Percentiles rank a stretch among this genome's conserved stretches.
Conservation (phyloP, 92 coral and sea anemone species). For the Phenganax marumi region DNA sequence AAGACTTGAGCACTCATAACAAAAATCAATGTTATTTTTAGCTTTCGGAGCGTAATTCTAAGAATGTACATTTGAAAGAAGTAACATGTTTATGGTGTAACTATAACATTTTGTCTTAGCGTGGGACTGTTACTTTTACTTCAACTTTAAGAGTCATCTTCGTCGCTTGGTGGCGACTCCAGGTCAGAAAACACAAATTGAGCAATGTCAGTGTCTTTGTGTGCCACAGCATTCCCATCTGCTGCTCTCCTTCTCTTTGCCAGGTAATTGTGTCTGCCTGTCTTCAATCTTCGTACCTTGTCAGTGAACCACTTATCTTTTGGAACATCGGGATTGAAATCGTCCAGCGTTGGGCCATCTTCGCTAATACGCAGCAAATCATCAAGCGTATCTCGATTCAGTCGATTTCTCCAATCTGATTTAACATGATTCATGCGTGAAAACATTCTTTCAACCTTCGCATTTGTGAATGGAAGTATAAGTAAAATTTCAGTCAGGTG, state of each 20-base stretch:
- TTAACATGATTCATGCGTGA: not conserved
- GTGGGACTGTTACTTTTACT: too few relatives aligned
- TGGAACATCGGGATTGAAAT: not conserved
- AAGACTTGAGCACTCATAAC: too few relatives aligned
- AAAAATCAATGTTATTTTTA: too few relatives aligned
- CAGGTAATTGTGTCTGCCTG: not conserved
- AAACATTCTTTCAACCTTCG: slow-evolving; percentile 24
- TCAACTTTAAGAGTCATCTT: too few relatives aligned
- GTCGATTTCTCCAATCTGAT: slow-evolving; percentile 17
- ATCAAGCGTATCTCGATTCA: slow-evolving; percentile 5
- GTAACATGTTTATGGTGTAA: too few relatives aligned
- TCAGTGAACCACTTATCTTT: slow-evolving; percentile 2
- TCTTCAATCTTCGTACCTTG: not conserved
- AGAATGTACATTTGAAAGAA: too few relatives aligned
- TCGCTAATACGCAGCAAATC: not conserved
- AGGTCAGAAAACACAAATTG: too few relatives aligned
- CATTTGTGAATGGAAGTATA: slow-evolving; percentile 14
- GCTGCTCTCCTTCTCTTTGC: not conserved
- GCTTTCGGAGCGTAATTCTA: too few relatives aligned
- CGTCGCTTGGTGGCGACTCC: too few relatives aligned
- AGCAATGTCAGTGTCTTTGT: not conserved
- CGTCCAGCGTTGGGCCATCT: not conserved
- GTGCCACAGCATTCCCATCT: not conserved
- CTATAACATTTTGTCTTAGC: too few relatives aligned
- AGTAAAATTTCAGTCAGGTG: not conserved